A percentile compares a stretch with the other conserved stretches of the same genome.
phyloP scores from a whole-genome alignment of 2,888 invertebrate genomes.

The Deilephila porcellus region DNA sequence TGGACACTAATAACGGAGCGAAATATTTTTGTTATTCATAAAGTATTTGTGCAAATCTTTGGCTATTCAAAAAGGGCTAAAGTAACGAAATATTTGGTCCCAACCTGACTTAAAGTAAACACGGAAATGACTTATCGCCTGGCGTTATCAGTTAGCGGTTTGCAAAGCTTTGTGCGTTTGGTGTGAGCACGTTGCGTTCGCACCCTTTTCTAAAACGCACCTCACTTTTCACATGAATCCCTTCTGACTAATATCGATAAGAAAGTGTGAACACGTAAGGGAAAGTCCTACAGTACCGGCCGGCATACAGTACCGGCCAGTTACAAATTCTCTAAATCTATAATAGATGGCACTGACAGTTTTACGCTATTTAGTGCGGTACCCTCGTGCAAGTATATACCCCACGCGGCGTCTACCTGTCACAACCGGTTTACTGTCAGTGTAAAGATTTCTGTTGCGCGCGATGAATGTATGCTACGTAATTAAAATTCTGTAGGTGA shows the following conservation, averaged over 20 bases:
- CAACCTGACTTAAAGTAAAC: slow-evolving; percentile 28
- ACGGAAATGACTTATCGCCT: slow-evolving; percentile 44
- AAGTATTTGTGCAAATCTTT: slow-evolving; percentile 22
- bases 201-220: slow-evolving; percentile 53
- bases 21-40: slow-evolving; percentile 37
- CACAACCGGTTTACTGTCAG: no score
- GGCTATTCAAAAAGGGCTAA: background rate
- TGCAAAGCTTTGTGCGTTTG: slow-evolving; percentile 56
- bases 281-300: no score
- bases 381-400: no score
- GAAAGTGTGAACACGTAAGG: slow-evolving; percentile 59
- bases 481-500: no score
- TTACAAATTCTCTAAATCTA: no score
- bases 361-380: no score
- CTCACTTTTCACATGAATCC: slow-evolving; percentile 50
- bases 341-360: no score
- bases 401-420: no score
- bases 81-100: slow-evolving; percentile 15
- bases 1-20: slow-evolving; percentile 32
- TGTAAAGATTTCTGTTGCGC: no score
- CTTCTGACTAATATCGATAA: slow-evolving; percentile 69
- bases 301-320: no score
- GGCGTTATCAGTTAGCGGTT: slow-evolving; percentile 38
- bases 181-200: slow-evolving; percentile 60
- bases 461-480: no score